Conservation (phyloP, 2,797 vertebrate species). For the Semaprochilodus insignis region DNA sequence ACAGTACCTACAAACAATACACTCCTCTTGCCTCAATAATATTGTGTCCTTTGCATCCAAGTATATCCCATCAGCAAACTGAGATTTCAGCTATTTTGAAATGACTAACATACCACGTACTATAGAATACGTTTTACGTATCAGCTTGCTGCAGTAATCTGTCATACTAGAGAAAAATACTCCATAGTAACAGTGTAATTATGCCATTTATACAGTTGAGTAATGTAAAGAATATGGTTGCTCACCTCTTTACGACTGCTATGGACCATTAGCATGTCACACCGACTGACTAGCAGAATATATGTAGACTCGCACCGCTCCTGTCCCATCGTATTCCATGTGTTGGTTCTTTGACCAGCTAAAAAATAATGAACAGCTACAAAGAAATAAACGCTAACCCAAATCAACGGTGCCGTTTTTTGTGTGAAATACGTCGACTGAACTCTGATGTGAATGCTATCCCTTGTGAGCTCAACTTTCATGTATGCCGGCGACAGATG, state of each 20-base stretch:
- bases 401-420: conserved; percentile 37
- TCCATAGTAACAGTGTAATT: conserved; percentile 17
- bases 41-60: background rate
- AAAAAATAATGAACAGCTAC: conserved; percentile 23
- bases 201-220: conserved; percentile 33
- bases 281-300: conserved; percentile 14
- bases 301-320: conserved; percentile 19
- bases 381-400: conserved; percentile 31
- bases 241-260: conserved; percentile 74
- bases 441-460: conserved; percentile 58
- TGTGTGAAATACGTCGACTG: conserved; percentile 40
- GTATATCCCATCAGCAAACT: background rate
- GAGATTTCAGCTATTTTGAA: conserved; percentile 12
- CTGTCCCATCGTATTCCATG: conserved; percentile 27
- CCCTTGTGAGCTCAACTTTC: conserved; percentile 76
- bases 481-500: conserved; percentile 81
- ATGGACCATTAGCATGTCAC: conserved; percentile 53
- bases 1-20: background rate
- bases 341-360: conserved; percentile 17
- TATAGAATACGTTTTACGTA: background rate
- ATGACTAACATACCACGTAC: background rate
- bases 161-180: background rate
- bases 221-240: conserved; percentile 53
- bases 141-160: background rate
- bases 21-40: background rate